Evolutionary conservation across 2,113 vertebrate species (phyloP).

Genomic region (Seriola quinqueradiata): DNA sequence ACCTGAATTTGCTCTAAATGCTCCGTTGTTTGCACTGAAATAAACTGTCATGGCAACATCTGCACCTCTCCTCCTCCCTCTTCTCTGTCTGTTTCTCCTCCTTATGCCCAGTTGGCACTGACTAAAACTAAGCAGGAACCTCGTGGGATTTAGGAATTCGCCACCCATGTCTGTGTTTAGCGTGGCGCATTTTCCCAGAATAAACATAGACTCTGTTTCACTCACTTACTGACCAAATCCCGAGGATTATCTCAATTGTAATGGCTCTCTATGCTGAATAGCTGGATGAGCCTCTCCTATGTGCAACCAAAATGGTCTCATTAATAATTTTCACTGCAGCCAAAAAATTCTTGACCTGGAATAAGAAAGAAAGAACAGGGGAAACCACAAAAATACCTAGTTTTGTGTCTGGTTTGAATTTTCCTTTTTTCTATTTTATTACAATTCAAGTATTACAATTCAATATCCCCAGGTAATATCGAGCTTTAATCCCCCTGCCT

Average conservation of each 20-base stretch:
- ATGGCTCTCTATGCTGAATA: conserved; percentile 35
- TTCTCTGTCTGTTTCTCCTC: conserved; percentile 7
- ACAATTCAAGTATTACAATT: background rate
- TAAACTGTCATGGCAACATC: conserved; percentile 24
- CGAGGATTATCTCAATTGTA: conserved; percentile 48
- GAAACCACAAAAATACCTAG: background rate
- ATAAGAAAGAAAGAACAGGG: background rate
- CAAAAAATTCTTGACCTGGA: conserved; percentile 3
- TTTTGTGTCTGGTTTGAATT: background rate
- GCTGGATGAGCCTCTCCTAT: conserved; percentile 16
- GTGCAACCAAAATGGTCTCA: conserved; percentile 9
- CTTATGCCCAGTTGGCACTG: conserved; percentile 28
- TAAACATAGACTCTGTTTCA: conserved; percentile 53
- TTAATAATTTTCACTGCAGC: conserved; percentile 44
- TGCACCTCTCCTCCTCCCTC: conserved; percentile 6
- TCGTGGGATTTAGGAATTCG: conserved; percentile 53
- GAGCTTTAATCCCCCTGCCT: conserved; percentile 8
- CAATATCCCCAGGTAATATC: background rate
- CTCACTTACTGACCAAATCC: conserved; percentile 57
- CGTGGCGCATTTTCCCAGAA: conserved; percentile 36
- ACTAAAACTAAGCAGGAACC: conserved; percentile 42
- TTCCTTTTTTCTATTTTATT: too few species aligned
- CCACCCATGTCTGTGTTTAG: conserved; percentile 57
- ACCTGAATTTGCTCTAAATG: background rate
- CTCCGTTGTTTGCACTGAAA: conserved; percentile 12